Conservation (phyloP, 2,113 vertebrate genomes). For the Anoplopoma fimbria region DNA sequence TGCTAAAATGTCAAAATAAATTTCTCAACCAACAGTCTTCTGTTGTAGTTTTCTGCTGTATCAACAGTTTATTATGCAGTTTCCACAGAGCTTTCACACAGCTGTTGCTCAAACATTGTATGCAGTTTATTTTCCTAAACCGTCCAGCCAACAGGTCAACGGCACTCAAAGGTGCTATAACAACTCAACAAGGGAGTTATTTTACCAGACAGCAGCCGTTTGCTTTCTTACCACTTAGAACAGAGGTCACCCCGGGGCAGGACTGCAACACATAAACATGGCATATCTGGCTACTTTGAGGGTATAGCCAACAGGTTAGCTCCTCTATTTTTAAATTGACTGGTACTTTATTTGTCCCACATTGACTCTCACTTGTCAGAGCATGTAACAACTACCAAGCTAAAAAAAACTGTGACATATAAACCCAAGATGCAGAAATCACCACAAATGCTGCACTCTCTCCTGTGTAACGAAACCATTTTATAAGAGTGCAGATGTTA, state of each 20-base stretch:
- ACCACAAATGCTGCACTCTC: neutral
- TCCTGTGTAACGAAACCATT: slow-evolving; percentile 15
- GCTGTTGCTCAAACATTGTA: slow-evolving; percentile 45
- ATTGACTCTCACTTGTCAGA: slow-evolving; percentile 42
- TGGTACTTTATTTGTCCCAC: slow-evolving; percentile 40
- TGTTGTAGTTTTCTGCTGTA: slow-evolving; percentile 12
- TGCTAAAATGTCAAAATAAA: neutral
- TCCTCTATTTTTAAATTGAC: slow-evolving; percentile 38
- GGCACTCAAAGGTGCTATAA: slow-evolving; percentile 61
- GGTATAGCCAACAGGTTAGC: slow-evolving; percentile 24
- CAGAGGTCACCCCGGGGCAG: slow-evolving; percentile 51
- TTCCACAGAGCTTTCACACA: slow-evolving; percentile 15
- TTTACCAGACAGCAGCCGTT: slow-evolving; percentile 57
- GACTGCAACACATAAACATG: slow-evolving; percentile 53
- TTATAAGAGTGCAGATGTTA: slow-evolving; percentile 21
- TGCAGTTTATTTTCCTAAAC: slow-evolving; percentile 61
- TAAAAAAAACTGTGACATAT: neutral
- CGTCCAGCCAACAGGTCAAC: slow-evolving; percentile 58
- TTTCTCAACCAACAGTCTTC: neutral
- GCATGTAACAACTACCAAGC: neutral
- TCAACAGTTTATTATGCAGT: slow-evolving; percentile 23
- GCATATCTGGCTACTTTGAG: slow-evolving; percentile 57
- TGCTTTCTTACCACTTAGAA: slow-evolving; percentile 56
- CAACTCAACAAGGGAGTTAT: slow-evolving; percentile 51
- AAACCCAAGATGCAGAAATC: neutral